Percentiles rank a stretch among this genome's conserved stretches.
These are phyloP conservation scores for Formica aserva DNA, from an alignment of 2,888 invertebrate species.

Conservation along the genomic window DNA sequence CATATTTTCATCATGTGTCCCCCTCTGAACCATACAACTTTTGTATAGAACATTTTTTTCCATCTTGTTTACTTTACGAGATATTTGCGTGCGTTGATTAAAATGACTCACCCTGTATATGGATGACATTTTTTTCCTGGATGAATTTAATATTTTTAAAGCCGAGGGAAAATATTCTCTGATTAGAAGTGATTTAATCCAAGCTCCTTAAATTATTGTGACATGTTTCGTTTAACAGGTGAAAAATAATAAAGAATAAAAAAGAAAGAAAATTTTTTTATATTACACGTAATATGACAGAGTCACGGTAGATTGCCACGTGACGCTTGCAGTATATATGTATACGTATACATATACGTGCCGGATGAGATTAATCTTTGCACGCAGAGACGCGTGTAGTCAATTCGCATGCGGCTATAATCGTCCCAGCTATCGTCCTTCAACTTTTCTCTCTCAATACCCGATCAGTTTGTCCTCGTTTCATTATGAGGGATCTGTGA, in stretches of 20 bases:
- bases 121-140: too few species aligned
- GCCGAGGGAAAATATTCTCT: too few species aligned
- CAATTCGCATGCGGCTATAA: background rate
- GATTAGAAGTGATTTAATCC: too few species aligned
- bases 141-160: too few species aligned
- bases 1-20: too few species aligned
- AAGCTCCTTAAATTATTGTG: background rate
- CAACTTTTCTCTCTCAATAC: constrained; percentile 1
- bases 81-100: too few species aligned
- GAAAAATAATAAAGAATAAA: background rate
- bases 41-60: too few species aligned
- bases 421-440: background rate
- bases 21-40: too few species aligned
- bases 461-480: constrained; percentile 15
- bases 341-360: background rate
- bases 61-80: too few species aligned
- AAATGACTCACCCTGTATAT: too few species aligned
- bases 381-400: background rate
- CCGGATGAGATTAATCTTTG: constrained; percentile 43
- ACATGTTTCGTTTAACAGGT: background rate
- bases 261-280: background rate
- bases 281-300: background rate
- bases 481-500: background rate
- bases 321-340: background rate
- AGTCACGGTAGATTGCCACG: constrained; percentile 16